These are phyloP conservation scores for Drosophila hawaiiensis DNA, from an alignment of 2,888 invertebrate species.

Conservation along the genomic window DNA sequence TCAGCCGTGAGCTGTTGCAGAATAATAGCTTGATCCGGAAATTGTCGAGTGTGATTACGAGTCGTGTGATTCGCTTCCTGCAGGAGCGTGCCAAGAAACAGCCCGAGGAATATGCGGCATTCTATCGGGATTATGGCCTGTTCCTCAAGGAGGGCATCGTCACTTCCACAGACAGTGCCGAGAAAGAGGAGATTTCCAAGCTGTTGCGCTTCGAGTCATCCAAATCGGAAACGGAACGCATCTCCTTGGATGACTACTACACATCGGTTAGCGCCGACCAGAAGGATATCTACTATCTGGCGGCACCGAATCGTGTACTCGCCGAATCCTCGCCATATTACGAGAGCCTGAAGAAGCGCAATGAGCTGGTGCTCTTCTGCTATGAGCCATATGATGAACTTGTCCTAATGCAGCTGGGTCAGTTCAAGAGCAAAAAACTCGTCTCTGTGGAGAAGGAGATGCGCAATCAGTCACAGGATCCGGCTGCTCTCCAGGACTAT, in stretches of 20 bases:
- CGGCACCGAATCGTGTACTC: slow-evolving; percentile 96
- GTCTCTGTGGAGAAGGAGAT: slow-evolving; percentile 97
- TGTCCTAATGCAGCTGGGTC: slow-evolving; percentile 93
- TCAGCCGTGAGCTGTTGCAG: slow-evolving; percentile 97
- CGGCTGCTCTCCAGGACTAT: slow-evolving; percentile 87
- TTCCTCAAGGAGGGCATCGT: slow-evolving; percentile 98
- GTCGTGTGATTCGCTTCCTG: slow-evolving; percentile 93
- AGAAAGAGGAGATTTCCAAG: slow-evolving; percentile 96
- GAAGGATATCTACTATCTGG: slow-evolving; percentile 95
- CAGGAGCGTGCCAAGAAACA: slow-evolving; percentile 94
- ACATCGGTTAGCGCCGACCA: slow-evolving; percentile 89
- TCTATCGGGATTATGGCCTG: slow-evolving; percentile 96
- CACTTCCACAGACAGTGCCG: slow-evolving; percentile 91
- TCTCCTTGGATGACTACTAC: slow-evolving; percentile 93
- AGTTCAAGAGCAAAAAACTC: slow-evolving; percentile 90
- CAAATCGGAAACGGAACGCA: slow-evolving; percentile 87
- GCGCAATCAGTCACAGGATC: slow-evolving; percentile 89
- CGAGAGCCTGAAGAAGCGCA: slow-evolving; percentile 94
- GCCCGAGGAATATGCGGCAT: slow-evolving; percentile 91
- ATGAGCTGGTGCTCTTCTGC: slow-evolving; percentile 96
- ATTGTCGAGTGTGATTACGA: slow-evolving; percentile 93
- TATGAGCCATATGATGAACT: slow-evolving; percentile 99
- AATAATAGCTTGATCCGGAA: slow-evolving; percentile 96
- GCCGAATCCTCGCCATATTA: slow-evolving; percentile 98
- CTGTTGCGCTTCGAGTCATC: slow-evolving; percentile 97